Base-by-base conservation (phyloP, 2,888 invertebrate species). In the Macaria liturata region DNA sequence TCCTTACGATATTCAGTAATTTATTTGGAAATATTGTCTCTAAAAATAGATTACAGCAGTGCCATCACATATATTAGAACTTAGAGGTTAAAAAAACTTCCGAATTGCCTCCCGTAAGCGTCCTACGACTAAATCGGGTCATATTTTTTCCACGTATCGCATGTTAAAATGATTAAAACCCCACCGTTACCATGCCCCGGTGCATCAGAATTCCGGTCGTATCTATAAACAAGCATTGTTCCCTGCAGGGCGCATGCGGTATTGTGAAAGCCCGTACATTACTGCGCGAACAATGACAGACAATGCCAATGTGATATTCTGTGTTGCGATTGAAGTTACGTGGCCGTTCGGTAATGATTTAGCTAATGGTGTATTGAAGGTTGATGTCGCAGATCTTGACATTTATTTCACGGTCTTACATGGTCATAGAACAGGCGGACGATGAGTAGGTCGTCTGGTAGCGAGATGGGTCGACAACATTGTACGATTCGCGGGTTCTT, bases 171-270 rank as follows among this genome's bases (percentile, higher is more conserved):
- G 20, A 20, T 20, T 20, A 20, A 20, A 20, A 20, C 20, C 20
- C 20, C 51, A 58, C 75, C 72, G 74, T 76, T 75, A 73, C 66
- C 66, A 72, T 67, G 68, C 67, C 66, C 71, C 65, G 59, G 69
- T 69, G 70, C 70, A 78, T 83, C 82, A 77, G 83, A 83, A 84
- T 85, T 82, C 83, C 81, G 74, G 68, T 70, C 72, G 71, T 71
- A 69, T 68, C 75, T 76, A 76, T 80, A 86, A 88, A 86, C 86
- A 86, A 69, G 76, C 76, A 89, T 88, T 89, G 88, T 89, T 81
- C 74, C 66, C 61, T 67, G 73, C 71, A 44, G 73, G 74, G 74
- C 56, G 57, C 58, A 51, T 59, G 64, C 55, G 58, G 73, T 74
- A 76, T 75, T 74, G 73, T 72, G 71, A 71, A 72, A 72, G 69